These are phyloP conservation scores for Manis crassicaudata DNA, from an alignment of 2,797 vertebrate genomes.

Conservation along the genomic window DNA sequence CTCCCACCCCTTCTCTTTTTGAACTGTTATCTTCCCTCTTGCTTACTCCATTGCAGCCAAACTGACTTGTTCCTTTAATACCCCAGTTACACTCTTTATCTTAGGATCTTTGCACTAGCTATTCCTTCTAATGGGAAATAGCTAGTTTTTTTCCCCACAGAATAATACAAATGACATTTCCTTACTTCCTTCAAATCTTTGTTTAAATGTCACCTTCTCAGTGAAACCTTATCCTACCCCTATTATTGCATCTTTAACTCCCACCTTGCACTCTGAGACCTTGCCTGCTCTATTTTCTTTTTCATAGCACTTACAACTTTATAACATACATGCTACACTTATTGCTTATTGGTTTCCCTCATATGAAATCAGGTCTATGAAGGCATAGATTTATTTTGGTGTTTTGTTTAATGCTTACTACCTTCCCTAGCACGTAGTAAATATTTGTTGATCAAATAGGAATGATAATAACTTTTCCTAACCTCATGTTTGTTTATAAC, in stretches of 20 bases:
- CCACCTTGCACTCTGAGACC: neutral
- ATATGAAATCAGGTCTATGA: neutral
- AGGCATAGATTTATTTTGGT: constrained; percentile 45
- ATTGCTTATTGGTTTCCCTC: neutral
- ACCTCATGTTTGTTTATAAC: constrained; percentile 37
- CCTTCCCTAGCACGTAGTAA: neutral
- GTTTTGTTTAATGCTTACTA: constrained; percentile 7
- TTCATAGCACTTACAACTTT: neutral
- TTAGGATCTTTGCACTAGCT: constrained; percentile 6
- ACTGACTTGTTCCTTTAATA: constrained; percentile 11
- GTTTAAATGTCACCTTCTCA: constrained; percentile 48
- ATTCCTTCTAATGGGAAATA: neutral
- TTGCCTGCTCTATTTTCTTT: neutral
- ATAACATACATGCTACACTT: neutral
- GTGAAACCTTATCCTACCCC: neutral
- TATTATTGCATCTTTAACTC: constrained; percentile 26
- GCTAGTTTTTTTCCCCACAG: neutral
- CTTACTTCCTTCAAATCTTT: constrained; percentile 12
- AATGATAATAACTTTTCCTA: constrained; percentile 6
- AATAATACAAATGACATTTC: constrained; percentile 41
- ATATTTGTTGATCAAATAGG: constrained; percentile 38
- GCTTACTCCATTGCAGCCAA: neutral
- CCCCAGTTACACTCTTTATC: neutral
- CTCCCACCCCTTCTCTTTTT: neutral
- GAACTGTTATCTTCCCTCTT: neutral